Base-by-base conservation (phyloP, 2,113 vertebrate genomes). In the Anhinga anhinga region DNA sequence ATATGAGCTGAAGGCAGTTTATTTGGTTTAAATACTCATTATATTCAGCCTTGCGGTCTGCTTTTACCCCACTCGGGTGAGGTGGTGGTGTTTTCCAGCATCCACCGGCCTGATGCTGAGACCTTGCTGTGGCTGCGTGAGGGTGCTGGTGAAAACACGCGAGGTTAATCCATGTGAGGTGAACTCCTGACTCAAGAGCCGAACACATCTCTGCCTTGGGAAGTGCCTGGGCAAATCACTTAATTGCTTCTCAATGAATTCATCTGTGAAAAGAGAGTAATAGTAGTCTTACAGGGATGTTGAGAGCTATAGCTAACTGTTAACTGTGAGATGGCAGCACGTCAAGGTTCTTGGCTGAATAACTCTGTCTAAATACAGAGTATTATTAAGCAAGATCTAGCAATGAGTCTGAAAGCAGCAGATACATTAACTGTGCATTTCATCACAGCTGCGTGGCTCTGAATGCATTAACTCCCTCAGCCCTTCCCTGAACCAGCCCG, bases 131-230 rank as follows among this genome's bases (percentile, higher is more conserved):
- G 13, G 56, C 17, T 50, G 45, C 19, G 7, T 3, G 34, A 52
- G 42, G 55, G 22, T 42, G 76, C 65, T 44, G 40, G 36, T 38
- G 72, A 15, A 9, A 27, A 38, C 0, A 1, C 0, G 15, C 6
- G 13, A 49, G 40, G 70, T 47, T 34, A 19, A 66, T 8, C 36
- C 23, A 12, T 0, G 7, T 3, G 12, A 63, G 18, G 38, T 11
- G 16, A 76, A 40, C 14, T 65, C 44, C 44, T 8, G 44, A 22
- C 21, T 26, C 9, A 1, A 22, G 62, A 52, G 21, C 56, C 36
- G 45, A 59, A 9, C 18, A 13, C 23, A 30, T 7, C 47, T 82
- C 45, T 49, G 42, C 66, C 23, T 49, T 3, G 2, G 27, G 13
- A 49, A 86, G 82, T 1, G 3, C 15, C 38, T 65, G 44, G 17